A percentile compares a stretch with the other conserved stretches of the same genome.
phyloP scores from a whole-genome alignment of 2,113 vertebrate genomes.

The Phaethon lepturus region DNA sequence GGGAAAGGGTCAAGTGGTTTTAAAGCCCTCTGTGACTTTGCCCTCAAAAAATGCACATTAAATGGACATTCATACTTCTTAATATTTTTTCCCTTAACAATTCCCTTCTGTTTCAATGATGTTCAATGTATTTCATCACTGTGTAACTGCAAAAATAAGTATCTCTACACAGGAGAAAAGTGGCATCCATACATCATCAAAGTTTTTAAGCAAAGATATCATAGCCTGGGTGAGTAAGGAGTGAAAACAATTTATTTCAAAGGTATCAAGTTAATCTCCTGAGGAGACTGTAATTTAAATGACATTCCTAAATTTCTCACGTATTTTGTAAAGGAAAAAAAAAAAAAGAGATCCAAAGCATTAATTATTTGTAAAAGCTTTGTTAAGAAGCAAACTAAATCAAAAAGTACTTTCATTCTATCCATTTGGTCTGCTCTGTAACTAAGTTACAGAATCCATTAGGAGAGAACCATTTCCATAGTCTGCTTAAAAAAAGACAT shows the following conservation, averaged over 20 bases:
- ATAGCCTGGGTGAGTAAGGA: not conserved
- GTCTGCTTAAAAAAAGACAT: not conserved
- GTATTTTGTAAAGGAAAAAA: not conserved
- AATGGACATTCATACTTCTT: not conserved
- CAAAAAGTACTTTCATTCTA: not conserved
- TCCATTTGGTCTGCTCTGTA: not conserved
- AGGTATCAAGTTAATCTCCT: not conserved
- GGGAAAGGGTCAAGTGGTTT: not conserved
- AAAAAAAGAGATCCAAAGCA: not conserved
- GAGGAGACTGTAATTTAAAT: not conserved
- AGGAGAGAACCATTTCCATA: not conserved
- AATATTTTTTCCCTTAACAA: not conserved
- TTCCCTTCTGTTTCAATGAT: not conserved
- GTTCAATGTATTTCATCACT: not conserved
- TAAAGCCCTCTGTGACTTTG: not conserved
- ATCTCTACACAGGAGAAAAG: not conserved
- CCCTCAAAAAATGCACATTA: not conserved
- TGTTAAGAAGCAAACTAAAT: not conserved
- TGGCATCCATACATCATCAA: not conserved
- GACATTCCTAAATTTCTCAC: not conserved
- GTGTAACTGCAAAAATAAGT: not conserved
- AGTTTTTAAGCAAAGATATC: not conserved
- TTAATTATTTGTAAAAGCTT: not conserved
- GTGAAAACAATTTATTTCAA: not conserved
- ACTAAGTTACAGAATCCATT: not conserved